Conservation (phyloP, 2,113 vertebrate species). For the Mirza zaza region DNA sequence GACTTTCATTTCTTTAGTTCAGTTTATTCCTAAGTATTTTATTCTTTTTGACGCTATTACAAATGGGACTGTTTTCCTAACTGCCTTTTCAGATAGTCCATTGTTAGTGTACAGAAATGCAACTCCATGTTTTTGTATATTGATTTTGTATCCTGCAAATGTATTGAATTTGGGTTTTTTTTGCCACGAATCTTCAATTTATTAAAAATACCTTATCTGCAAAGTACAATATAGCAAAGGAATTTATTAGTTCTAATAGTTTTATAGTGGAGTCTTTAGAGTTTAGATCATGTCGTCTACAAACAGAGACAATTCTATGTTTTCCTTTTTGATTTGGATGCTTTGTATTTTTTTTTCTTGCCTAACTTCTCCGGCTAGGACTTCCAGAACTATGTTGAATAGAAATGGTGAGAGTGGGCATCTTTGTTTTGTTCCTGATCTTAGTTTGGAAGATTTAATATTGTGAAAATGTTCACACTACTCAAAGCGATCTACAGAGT, state of each 20-base stretch:
- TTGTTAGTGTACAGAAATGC: not conserved
- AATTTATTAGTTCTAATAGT: not conserved
- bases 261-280: not conserved
- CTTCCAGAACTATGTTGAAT: not conserved
- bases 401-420: not conserved
- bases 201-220: no score
- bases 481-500: not conserved
- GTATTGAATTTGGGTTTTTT: not conserved
- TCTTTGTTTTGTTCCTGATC: not conserved
- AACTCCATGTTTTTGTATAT: not conserved
- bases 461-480: not conserved
- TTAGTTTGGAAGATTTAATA: not conserved
- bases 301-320: not conserved
- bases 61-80: not conserved
- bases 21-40: not conserved
- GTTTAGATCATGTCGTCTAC: not conserved
- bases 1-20: not conserved
- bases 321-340: not conserved
- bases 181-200: no score
- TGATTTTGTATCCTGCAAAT: not conserved
- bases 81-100: not conserved
- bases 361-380: not conserved
- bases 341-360: not conserved
- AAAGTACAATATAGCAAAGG: no score
- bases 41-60: not conserved